These are phyloP conservation scores for Pyrrhosoma nymphula DNA, from an alignment of 2,888 invertebrate species.

Conservation along the genomic window DNA sequence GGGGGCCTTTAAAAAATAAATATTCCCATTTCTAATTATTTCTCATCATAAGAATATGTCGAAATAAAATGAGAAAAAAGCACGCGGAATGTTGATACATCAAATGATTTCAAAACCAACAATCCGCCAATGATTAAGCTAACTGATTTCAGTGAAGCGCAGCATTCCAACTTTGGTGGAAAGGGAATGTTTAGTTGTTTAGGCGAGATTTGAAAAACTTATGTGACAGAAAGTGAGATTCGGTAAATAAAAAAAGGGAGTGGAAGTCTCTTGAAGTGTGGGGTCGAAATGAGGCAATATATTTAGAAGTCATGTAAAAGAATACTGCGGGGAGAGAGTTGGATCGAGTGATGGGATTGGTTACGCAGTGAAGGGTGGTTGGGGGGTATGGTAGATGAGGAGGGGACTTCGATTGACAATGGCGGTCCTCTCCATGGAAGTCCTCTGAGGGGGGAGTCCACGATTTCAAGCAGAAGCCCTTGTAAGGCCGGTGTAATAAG, in stretches of 20 bases:
- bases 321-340: neutral
- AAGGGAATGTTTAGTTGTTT: no score
- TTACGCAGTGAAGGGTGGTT: neutral
- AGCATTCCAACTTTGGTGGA: no score
- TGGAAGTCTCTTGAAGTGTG: neutral
- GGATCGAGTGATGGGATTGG: neutral
- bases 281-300: neutral
- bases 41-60: no score
- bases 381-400: no score
- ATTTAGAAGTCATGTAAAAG: neutral
- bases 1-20: no score
- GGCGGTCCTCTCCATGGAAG: neutral
- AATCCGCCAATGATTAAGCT: no score
- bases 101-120: no score
- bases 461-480: neutral
- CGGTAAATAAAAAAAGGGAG: neutral
- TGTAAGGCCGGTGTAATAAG: neutral
- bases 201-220: neutral
- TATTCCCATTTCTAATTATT: no score
- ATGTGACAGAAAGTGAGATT: neutral
- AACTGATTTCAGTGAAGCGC: no score
- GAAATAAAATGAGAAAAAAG: no score
- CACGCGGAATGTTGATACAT: no score
- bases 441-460: neutral
- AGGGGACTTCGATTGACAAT: neutral